Evolutionary conservation across 2,113 vertebrate genomes (phyloP), one percentile per base, ranked within the genome.

Genomic region (rat (Rattus norvegicus)): DNA sequence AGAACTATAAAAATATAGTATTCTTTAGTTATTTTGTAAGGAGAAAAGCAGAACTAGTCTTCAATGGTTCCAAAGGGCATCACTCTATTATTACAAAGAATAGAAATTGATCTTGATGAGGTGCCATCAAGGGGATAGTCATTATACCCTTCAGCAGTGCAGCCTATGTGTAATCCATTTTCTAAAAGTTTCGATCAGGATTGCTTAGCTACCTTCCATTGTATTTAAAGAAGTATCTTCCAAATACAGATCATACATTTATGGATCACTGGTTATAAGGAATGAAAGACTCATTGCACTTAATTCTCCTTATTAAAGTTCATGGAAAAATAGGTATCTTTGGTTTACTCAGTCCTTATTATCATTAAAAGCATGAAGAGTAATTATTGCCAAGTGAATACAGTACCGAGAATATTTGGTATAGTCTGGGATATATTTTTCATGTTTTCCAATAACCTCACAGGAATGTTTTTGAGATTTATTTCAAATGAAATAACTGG

Each of bases 21-120:
- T 52, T 92, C 69, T 96, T 96, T 10, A 59, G 30, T 92, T 95
- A 93, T 88, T 96, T 95, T 70, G 73, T 67, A 76, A 70, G 54
- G 36, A 84, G 88, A 92, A 88, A 92, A 95, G 61, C 76, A 95
- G 19, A 54, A 10, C 11, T 13, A 17, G 12, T 91, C 76, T 91
- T 94, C 73, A 92, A 12, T 96, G 72, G 77, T 94, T 95, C 94
- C 0, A 1, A 61, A 91, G 87, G 83, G 67, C 67, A 90, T 70
- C 17, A 36, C 56, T 92, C 22, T 94, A 75, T 96, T 90, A 96
- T 95, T 96, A 61, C 17, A 89, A 13, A 91, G 95, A 95, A 92
- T 88, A 91, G 92, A 97, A 95, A 97, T 92, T 95, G 88, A 88
- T 93, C 76, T 85, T 96, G 94, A 79, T 95, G 84, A 97, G 75